Evolutionary conservation across 2,113 vertebrate genomes (phyloP).

Genomic region (Panurus biarmicus): DNA sequence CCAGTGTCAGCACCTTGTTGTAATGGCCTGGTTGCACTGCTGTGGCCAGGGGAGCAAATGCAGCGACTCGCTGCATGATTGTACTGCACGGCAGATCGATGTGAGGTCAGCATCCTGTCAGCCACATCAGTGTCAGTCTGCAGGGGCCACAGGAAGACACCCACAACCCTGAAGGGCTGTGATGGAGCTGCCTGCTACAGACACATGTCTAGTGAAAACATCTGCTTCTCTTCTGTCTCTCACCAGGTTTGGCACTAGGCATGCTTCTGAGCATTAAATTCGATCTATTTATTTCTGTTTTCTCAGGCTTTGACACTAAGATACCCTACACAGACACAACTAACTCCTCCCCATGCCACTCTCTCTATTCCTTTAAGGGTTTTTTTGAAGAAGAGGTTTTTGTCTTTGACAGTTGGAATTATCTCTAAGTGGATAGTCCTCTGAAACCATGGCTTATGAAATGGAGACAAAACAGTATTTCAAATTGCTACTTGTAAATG

Average conservation of each 20-base stretch:
- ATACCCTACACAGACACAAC: neutral
- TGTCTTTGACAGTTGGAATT: neutral
- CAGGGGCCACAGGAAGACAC: neutral
- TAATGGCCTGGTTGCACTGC: neutral
- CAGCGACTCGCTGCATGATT: fast-evolving
- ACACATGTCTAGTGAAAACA: neutral
- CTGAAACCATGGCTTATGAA: neutral
- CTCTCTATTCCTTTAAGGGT: neutral
- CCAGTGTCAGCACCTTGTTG: neutral
- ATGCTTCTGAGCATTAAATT: neutral
- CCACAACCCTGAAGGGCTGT: neutral
- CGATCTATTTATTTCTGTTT: neutral
- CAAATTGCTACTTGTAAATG: neutral
- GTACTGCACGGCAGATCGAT: fast-evolving
- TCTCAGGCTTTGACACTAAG: neutral
- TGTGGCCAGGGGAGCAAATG: neutral
- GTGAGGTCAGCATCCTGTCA: neutral
- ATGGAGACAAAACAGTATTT: neutral
- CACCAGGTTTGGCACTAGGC: neutral
- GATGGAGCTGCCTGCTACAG: neutral
- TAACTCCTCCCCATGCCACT: fast-evolving
- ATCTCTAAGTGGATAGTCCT: neutral
- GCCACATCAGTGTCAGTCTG: neutral
- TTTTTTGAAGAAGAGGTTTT: neutral
- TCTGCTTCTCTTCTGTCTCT: neutral